phyloP scores from a whole-genome alignment of 2,113 vertebrate genomes.

The Chlamydotis undulata region DNA sequence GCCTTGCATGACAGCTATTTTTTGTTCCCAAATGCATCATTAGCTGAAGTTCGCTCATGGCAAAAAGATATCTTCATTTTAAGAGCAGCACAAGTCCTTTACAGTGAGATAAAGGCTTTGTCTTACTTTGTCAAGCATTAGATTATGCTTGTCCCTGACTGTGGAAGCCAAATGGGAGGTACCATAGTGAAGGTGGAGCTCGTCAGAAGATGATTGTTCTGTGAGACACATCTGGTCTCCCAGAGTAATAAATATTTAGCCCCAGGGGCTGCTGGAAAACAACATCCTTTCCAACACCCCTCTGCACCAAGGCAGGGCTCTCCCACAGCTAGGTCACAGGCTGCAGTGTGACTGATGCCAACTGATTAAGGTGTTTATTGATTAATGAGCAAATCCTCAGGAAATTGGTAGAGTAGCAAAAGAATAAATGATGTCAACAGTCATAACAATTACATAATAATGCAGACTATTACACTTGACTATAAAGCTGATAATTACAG shows the following conservation, averaged over 20 bases:
- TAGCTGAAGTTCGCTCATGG: background rate
- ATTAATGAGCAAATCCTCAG: background rate
- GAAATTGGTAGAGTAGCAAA: background rate
- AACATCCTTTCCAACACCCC: background rate
- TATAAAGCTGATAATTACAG: background rate
- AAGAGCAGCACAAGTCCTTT: background rate
- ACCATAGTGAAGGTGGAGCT: background rate
- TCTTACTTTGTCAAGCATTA: background rate
- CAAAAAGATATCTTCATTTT: background rate
- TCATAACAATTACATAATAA: background rate
- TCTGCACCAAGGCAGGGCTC: background rate
- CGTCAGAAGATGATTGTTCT: background rate
- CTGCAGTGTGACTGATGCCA: background rate
- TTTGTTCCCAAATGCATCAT: slow-evolving; percentile 15
- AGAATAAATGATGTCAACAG: background rate
- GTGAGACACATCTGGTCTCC: background rate
- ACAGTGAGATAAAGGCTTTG: background rate
- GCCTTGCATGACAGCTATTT: background rate
- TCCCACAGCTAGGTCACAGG: background rate
- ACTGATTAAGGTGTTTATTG: background rate
- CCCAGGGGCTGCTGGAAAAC: background rate
- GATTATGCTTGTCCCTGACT: background rate
- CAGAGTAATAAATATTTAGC: background rate
- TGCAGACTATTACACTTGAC: background rate
- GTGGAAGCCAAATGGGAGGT: background rate